phyloP scores from a whole-genome alignment of 2,797 vertebrate species.

The Lutra lutra region DNA sequence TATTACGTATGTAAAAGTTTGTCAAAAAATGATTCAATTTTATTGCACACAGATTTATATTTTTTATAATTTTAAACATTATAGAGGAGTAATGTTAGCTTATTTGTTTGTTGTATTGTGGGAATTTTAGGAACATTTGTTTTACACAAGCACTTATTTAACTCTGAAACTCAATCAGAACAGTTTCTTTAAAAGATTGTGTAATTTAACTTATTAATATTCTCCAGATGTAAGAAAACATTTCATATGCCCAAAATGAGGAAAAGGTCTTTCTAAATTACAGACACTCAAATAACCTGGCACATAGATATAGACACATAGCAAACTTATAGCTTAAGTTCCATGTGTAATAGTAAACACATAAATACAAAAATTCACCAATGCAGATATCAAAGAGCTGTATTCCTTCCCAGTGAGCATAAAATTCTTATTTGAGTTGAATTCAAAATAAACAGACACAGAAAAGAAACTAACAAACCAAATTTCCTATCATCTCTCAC shows the following conservation, averaged over 20 bases:
- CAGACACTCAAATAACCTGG: background rate
- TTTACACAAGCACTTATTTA: background rate
- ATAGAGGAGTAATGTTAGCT: too few relatives aligned
- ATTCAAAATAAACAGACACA: background rate
- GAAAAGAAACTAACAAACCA: background rate
- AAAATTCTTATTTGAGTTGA: background rate
- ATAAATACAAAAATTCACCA: background rate
- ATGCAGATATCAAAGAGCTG: background rate
- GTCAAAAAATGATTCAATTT: too few relatives aligned
- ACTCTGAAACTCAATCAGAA: background rate
- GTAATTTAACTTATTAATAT: background rate
- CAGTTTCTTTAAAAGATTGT: background rate
- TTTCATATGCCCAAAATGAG: background rate
- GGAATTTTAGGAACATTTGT: background rate
- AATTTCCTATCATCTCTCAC: background rate
- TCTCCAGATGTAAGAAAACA: background rate
- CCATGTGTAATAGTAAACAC: background rate
- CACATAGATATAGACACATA: background rate
- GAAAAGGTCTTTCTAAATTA: background rate
- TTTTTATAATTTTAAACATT: too few relatives aligned
- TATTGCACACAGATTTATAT: too few relatives aligned
- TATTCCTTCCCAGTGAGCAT: background rate
- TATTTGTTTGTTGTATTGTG: too few relatives aligned
- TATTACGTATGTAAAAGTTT: too few relatives aligned
- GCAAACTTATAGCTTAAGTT: background rate